phyloP scores from a whole-genome alignment of 1,140 invertebrate genomes.

The Gonioctena quinquepunctata region DNA sequence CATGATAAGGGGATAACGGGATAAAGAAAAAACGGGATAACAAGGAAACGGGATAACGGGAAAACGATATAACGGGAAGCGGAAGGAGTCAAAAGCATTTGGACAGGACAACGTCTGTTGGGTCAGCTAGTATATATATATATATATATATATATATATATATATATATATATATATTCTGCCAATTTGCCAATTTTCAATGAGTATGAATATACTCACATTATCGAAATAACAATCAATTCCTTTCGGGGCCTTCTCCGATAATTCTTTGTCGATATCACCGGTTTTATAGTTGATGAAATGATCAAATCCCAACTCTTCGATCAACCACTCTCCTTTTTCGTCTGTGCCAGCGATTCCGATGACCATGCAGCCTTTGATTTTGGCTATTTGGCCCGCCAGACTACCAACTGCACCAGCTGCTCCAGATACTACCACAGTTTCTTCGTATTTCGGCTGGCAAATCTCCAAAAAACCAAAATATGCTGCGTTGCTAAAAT shows the following conservation, averaged over 20 bases:
- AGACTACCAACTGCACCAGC: constrained; percentile 72
- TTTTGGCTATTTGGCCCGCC: constrained; percentile 75
- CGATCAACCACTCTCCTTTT: constrained; percentile 68
- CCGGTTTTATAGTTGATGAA: constrained; percentile 73
- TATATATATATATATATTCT: no score
- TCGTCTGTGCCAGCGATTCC: constrained; percentile 71
- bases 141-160: no score
- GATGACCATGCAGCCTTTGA: constrained; percentile 68
- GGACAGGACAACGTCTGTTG: no score
- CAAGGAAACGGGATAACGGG: no score
- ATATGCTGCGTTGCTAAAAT: constrained; percentile 61
- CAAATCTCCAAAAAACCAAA: constrained; percentile 73
- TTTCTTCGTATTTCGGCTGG: constrained; percentile 68
- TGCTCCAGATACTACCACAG: constrained; percentile 69
- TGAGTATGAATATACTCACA: constrained; percentile 52
- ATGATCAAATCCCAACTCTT: constrained; percentile 67
- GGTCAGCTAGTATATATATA: no score
- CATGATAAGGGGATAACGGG: no score
- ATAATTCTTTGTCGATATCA: constrained; percentile 60
- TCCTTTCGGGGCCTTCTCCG: constrained; percentile 65
- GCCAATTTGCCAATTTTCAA: no score
- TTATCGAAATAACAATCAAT: constrained; percentile 77
- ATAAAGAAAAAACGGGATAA: no score
- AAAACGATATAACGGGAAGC: no score
- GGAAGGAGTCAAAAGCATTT: no score